Conservation (phyloP, 2,113 vertebrate species). For the Miniopterus natalensis region DNA sequence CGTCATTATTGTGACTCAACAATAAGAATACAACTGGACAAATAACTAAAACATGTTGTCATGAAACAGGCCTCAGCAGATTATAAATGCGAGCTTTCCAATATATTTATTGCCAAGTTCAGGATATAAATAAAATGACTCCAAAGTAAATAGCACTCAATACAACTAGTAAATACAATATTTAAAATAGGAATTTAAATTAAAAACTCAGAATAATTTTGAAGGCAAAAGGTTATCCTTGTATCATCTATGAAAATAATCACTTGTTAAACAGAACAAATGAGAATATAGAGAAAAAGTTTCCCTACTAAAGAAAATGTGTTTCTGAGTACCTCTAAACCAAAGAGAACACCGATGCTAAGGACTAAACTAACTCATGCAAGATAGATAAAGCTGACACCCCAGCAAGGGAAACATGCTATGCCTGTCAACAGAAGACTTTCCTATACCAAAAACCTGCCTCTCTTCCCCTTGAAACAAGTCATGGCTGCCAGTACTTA, state of each 20-base stretch:
- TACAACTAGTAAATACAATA: slow-evolving; percentile 59
- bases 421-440: background rate
- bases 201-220: slow-evolving; percentile 55
- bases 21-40: slow-evolving; percentile 81
- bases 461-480: background rate
- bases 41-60: slow-evolving; percentile 79
- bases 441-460: slow-evolving; percentile 36
- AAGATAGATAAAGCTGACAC: background rate
- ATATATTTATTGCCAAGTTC: slow-evolving; percentile 77
- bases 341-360: slow-evolving; percentile 1
- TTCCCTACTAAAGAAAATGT: slow-evolving; percentile 48
- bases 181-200: slow-evolving; percentile 54
- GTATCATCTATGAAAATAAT: slow-evolving; percentile 22
- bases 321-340: slow-evolving; percentile 39
- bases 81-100: slow-evolving; percentile 78
- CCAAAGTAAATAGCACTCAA: slow-evolving; percentile 69
- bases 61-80: slow-evolving; percentile 69
- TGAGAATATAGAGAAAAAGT: slow-evolving; percentile 39
- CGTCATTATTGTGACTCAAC: slow-evolving; percentile 78
- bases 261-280: slow-evolving; percentile 21
- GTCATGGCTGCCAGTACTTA: background rate
- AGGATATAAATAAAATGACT: slow-evolving; percentile 77
- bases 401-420: background rate
- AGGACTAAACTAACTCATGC: background rate
- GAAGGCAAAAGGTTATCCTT: slow-evolving; percentile 61